Base-by-base conservation (phyloP, 2,113 vertebrate species). In the Pelecanoides urinatrix region DNA sequence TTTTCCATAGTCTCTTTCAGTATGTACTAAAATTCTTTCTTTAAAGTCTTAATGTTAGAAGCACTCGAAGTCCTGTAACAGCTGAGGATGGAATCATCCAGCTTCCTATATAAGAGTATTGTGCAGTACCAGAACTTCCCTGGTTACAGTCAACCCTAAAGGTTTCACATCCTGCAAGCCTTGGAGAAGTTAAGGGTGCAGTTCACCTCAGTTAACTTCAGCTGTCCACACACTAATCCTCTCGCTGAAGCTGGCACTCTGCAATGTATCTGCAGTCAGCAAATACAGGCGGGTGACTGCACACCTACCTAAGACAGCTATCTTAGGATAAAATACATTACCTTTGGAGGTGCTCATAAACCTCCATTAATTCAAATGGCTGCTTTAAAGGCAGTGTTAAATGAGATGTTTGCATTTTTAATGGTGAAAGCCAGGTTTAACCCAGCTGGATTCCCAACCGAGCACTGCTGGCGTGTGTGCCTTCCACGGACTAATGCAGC, bases 31-130 rank as follows among this genome's bases (percentile, higher is more conserved):
- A 81, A 63, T 42, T 29, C 26, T 70, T 53, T n/a, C 32, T 79
- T 91, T 44, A 15, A 66, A 49, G 32, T 30, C 52, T 86, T 72
- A 8, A 17, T 2, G 7, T 16, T 53, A 32, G 52, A 75, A 76
- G 38, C 56, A 18, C 13, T 83, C 4, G 0, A 30, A 25, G 25
- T 63, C 38, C 32, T 0, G 0, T 34, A 63, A 34, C 13, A 76
- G 68, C n/a, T 27, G 53, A 68, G 29, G 32, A 40, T 34, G 40
- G 59, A 38, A 77, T 47, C 34, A 61, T 25, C 6, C 38, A 36
- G 18, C 36, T 56, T 72, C 58, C 34, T 63, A 8, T 6, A 20
- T 2, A 56, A 75, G 40, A n/a, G 14, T 11, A 34, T 13, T 34
- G 44, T 50, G 61, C 22, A 53, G 16, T 59, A 63, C 44, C 81